phyloP scores from a whole-genome alignment of 2,797 vertebrate species.

The Chaunax sp. region DNA sequence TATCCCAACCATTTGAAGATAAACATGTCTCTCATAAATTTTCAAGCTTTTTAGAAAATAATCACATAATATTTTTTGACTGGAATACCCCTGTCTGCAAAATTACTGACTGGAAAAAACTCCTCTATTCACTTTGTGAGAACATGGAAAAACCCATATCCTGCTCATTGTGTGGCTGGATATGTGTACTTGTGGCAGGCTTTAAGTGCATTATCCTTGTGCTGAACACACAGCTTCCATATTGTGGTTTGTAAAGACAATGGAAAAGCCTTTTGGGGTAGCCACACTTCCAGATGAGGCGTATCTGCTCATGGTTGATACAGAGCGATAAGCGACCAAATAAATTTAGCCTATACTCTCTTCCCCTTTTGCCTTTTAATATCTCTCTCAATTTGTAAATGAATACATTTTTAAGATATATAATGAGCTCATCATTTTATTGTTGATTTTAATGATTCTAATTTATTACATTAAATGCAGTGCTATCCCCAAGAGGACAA shows the following conservation, averaged over 20 bases:
- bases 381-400: slow-evolving; percentile 15
- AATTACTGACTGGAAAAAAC: slow-evolving; percentile 89
- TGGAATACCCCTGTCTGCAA: slow-evolving; percentile 77
- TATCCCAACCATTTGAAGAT: neutral
- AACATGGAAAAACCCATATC: slow-evolving; percentile 93
- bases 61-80: slow-evolving; percentile 64
- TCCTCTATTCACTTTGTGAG: slow-evolving; percentile 85
- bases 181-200: slow-evolving; percentile 82
- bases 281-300: slow-evolving; percentile 72
- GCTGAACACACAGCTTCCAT: slow-evolving; percentile 86
- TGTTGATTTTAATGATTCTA: slow-evolving; percentile 7
- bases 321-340: slow-evolving; percentile 71
- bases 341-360: slow-evolving; percentile 50
- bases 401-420: slow-evolving; percentile 6
- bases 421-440: neutral
- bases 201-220: slow-evolving; percentile 86
- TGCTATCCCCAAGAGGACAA: slow-evolving; percentile 38
- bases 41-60: slow-evolving; percentile 29
- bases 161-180: slow-evolving; percentile 83
- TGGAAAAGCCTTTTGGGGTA: slow-evolving; percentile 79
- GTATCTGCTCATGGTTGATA: slow-evolving; percentile 75
- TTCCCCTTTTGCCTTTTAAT: slow-evolving; percentile 42
- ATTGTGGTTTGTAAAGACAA: slow-evolving; percentile 84
- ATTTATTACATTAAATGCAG: slow-evolving; percentile 17
- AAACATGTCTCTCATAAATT: neutral